Percentiles rank a stretch among this genome's conserved stretches.
phyloP scores from a whole-genome alignment of 2,113 vertebrate species.

The Neodontobutis hainanensis region DNA sequence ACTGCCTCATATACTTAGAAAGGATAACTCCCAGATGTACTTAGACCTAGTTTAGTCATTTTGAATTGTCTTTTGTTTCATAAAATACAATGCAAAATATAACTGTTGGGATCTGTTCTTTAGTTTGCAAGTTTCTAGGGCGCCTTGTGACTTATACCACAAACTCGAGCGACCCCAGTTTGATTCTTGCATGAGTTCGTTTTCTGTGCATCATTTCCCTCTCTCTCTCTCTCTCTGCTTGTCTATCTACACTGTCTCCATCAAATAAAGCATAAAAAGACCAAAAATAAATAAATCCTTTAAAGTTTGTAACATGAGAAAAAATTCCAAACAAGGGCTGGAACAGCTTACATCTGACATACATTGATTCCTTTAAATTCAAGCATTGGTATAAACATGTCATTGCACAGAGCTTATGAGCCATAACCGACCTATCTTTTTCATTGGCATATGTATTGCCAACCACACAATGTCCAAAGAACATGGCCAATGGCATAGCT shows the following conservation, averaged over 20 bases:
- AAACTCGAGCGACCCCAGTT: too few relatives aligned
- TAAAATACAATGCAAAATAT: not conserved
- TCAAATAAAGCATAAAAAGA: too few relatives aligned
- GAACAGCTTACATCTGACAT: not conserved
- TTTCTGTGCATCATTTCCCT: too few relatives aligned
- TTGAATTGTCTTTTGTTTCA: constrained; percentile 3
- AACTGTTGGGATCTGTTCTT: constrained; percentile 3
- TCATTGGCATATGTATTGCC: constrained; percentile 26
- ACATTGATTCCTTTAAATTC: not conserved
- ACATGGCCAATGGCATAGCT: constrained; percentile 45
- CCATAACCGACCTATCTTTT: constrained; percentile 10
- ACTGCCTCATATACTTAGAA: constrained; percentile 10
- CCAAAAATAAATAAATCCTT: too few relatives aligned
- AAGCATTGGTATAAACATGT: not conserved
- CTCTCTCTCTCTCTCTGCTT: too few relatives aligned
- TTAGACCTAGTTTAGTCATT: constrained; percentile 8
- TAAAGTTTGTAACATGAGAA: too few relatives aligned
- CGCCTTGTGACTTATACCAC: too few relatives aligned
- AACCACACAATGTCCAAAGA: constrained; percentile 45
- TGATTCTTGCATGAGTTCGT: too few relatives aligned
- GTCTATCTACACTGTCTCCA: too few relatives aligned
- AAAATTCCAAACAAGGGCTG: too few relatives aligned
- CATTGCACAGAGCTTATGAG: not conserved
- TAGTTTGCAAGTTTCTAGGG: not conserved
- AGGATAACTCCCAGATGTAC: constrained; percentile 16